A percentile compares a stretch with the other conserved stretches of the same genome.
These are phyloP conservation scores for Chouioia cunea DNA, from an alignment of 2,888 invertebrate species.

Conservation along the genomic window DNA sequence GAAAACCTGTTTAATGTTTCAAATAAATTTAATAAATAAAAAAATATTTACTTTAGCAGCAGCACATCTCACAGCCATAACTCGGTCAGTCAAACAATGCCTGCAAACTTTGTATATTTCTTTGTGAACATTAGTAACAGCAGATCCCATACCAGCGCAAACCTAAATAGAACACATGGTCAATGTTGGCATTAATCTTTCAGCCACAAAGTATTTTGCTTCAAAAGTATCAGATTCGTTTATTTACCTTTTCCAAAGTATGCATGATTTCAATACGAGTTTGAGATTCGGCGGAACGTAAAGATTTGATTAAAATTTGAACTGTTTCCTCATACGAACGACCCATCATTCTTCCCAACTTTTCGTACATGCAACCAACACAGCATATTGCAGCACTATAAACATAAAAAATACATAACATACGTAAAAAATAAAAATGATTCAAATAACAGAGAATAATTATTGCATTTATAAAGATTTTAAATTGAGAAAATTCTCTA, in stretches of 20 bases:
- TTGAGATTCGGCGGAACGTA: slow-evolving; percentile 96
- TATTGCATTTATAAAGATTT: not conserved
- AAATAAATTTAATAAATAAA: not conserved
- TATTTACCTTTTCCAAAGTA: slow-evolving; percentile 89
- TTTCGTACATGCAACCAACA: slow-evolving; percentile 97
- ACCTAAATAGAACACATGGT: slow-evolving; percentile 69
- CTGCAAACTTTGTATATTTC: slow-evolving; percentile 93
- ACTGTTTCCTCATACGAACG: slow-evolving; percentile 98
- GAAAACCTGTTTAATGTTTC: not conserved
- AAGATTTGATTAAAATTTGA: slow-evolving; percentile 87
- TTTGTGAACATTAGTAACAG: slow-evolving; percentile 86
- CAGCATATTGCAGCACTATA: slow-evolving; percentile 95
- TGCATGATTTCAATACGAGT: slow-evolving; percentile 97
- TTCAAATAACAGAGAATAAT: not conserved
- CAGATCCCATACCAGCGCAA: slow-evolving; percentile 94
- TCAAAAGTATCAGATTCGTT: slow-evolving; percentile 11
- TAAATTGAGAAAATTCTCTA: slow-evolving; percentile 8
- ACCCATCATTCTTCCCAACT: slow-evolving; percentile 98
- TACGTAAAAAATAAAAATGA: too few species aligned
- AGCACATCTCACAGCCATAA: slow-evolving; percentile 92
- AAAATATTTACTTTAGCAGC: slow-evolving; percentile 79
- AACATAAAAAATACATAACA: slow-evolving; percentile 1
- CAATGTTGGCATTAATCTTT: slow-evolving; percentile 23
- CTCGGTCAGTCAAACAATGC: slow-evolving; percentile 90
- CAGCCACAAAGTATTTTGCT: not conserved